phyloP scores from a whole-genome alignment of 2,888 invertebrate species.

The Eupithecia inturbata region DNA sequence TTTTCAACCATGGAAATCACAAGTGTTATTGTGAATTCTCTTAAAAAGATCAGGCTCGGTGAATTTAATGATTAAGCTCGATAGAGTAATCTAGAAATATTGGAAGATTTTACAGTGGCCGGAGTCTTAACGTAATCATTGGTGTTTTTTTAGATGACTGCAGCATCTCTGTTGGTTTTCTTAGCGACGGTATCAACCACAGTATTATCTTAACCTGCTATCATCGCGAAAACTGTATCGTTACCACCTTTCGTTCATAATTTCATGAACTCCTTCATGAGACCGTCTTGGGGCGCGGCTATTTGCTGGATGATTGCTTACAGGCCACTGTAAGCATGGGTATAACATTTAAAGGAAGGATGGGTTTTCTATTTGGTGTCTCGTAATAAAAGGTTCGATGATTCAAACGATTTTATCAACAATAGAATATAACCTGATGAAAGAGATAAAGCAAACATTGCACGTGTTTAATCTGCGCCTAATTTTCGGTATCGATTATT shows the following conservation, averaged over 20 bases:
- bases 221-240: conserved; percentile 39
- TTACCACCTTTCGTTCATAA: conserved; percentile 45
- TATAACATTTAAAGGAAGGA: no score
- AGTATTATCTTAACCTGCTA: conserved; percentile 41
- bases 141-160: conserved; percentile 28
- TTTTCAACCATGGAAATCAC: neutral
- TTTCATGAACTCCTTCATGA: conserved; percentile 54
- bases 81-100: neutral
- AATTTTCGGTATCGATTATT: neutral
- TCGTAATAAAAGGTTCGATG: neutral
- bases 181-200: conserved; percentile 25
- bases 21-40: neutral
- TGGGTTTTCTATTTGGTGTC: neutral
- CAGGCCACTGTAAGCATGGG: conserved; percentile 57
- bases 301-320: conserved; percentile 66
- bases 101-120: neutral
- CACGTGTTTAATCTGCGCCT: neutral
- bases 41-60: no score
- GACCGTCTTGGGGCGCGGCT: conserved; percentile 61
- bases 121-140: neutral
- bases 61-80: no score
- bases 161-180: conserved; percentile 27
- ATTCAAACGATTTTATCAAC: neutral
- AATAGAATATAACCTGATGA: neutral
- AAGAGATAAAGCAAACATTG: neutral